Evolutionary conservation across 2,113 vertebrate species (phyloP), one percentile per base, ranked within the genome.

Genomic region (Pelmatolapia mariae): DNA sequence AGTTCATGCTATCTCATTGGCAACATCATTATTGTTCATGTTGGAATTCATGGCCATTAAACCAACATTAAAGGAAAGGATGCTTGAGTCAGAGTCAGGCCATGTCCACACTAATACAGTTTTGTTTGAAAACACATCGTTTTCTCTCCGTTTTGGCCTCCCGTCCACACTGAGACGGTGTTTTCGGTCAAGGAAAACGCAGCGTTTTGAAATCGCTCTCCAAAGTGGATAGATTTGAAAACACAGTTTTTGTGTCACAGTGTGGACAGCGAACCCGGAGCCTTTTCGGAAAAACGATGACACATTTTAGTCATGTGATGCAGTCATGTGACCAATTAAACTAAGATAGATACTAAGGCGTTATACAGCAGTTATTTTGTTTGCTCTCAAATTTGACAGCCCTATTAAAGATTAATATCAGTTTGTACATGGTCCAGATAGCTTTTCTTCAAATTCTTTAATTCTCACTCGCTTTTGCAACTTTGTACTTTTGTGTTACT

Each of bases 301-400:
- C 50, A 6, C 9, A 10, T 53, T 53, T 53, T 53, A 53, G 50
- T 53, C 9, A 53, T 53, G 3, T 6, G 9, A 53, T 53, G 50
- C 9, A n/a, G 50, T 53, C 50, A 10, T 52, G 18, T 52, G 50
- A 52, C 50, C 18, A 52, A n/a, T 52, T n/a, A 53, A 53, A n/a
- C 50, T n/a, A 52, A 52, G 19, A 0, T 53, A 1, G 50, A n/a
- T n/a, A n/a, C n/a, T 5, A n/a, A 1, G 47, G 9, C 5, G 5
- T 52, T 52, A 52, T 10, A 19, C 18, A 9, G 47, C 18, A 19
- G 47, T 50, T 5, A 16, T 19, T 19, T 50, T 50, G 1, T 19
- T 50, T 50, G 18, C 8, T 50, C 18, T 50, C 18, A 50, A 19
- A 9, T 47, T 47, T 47, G 4, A 18, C 45, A 47, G 16, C 45